phyloP scores from a whole-genome alignment of 2,113 vertebrate genomes.

The Jaculus jaculus region DNA sequence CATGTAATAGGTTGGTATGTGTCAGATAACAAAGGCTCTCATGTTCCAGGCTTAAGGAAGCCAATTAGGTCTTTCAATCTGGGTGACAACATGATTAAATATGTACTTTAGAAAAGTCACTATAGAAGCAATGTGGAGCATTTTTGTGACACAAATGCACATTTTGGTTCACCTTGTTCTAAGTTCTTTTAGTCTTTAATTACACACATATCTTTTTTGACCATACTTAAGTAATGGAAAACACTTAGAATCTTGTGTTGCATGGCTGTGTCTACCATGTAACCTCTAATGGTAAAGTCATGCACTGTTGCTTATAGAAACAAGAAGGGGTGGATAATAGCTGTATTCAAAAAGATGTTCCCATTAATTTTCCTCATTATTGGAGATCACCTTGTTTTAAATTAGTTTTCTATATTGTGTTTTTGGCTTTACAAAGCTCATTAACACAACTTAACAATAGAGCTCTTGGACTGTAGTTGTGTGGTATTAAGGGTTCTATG shows the following conservation, averaged over 20 bases:
- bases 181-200: neutral
- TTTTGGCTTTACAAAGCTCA: conserved; percentile 27
- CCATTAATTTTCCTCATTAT: neutral
- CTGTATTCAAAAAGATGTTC: neutral
- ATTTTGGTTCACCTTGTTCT: conserved; percentile 7
- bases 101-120: conserved; percentile 14
- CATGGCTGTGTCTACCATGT: neutral
- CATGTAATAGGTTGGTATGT: neutral
- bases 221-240: neutral
- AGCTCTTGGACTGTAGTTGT: neutral
- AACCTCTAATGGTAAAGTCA: neutral
- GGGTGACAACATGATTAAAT: neutral
- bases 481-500: neutral
- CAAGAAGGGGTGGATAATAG: neutral
- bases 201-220: neutral
- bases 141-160: neutral
- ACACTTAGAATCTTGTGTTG: neutral
- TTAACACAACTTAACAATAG: conserved; percentile 8
- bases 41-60: neutral
- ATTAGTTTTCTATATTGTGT: neutral
- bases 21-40: neutral
- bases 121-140: neutral
- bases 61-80: neutral
- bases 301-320: neutral
- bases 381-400: neutral